Percentiles rank a stretch among this genome's conserved stretches.
These are phyloP conservation scores for Tenualosa thibaudeaui DNA, from an alignment of 2,797 vertebrate species.

Conservation along the genomic window DNA sequence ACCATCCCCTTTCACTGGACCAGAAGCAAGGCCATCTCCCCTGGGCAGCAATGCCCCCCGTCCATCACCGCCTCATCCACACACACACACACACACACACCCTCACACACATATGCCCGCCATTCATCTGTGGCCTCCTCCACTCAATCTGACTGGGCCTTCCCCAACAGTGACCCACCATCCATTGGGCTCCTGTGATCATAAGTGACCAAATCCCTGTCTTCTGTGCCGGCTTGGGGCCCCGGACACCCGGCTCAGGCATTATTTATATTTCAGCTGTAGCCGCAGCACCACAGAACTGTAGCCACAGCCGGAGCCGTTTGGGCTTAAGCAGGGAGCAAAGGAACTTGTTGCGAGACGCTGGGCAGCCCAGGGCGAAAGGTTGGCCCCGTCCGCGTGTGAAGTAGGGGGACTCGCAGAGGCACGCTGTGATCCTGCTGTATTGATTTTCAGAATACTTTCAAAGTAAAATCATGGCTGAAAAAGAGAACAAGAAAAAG, in stretches of 20 bases:
- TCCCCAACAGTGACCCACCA: conserved; percentile 53
- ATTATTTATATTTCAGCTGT: conserved; percentile 55
- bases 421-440: conserved; percentile 48
- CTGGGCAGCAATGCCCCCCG: conserved; percentile 51
- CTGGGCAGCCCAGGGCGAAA: conserved; percentile 58
- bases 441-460: conserved; percentile 60
- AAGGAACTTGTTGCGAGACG: conserved; percentile 53
- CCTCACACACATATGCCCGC: conserved; percentile 20
- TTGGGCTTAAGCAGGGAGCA: conserved; percentile 50
- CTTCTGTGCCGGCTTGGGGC: conserved; percentile 30
- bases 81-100: not conserved
- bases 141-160: conserved; percentile 53
- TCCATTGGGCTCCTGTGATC: conserved; percentile 53
- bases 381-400: conserved; percentile 40
- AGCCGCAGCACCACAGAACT: not conserved
- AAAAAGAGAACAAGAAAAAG: conserved; percentile 34
- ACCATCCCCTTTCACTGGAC: conserved; percentile 47
- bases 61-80: not conserved
- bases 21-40: conserved; percentile 65
- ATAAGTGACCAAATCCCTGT: conserved; percentile 47
- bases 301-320: not conserved
- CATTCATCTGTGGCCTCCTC: conserved; percentile 48
- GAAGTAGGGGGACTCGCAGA: conserved; percentile 47
- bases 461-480: conserved; percentile 56
- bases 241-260: conserved; percentile 44